Evolutionary conservation across 2,888 invertebrate genomes (phyloP).

Genomic region (Troides oblongomaculatus): DNA sequence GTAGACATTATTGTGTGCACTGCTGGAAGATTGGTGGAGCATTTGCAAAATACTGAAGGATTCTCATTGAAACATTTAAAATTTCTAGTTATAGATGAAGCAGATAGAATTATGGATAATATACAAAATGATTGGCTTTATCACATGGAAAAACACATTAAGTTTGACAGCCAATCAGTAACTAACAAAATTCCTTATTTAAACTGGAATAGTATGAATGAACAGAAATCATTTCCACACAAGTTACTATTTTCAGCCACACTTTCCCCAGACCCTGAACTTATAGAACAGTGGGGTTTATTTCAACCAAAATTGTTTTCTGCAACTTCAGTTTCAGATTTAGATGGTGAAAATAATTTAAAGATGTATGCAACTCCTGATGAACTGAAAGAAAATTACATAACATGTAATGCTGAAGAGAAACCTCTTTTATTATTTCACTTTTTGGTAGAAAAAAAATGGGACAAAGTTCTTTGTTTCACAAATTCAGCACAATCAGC

Average conservation of each 20-base stretch:
- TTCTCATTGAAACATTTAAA: constrained; percentile 85
- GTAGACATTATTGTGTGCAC: constrained; percentile 95
- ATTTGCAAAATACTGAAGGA: constrained; percentile 90
- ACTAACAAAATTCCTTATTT: constrained; percentile 72
- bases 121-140: constrained; percentile 95
- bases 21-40: constrained; percentile 95
- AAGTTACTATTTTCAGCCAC: constrained; percentile 99
- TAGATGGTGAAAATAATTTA: constrained; percentile 56
- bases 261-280: constrained; percentile 97
- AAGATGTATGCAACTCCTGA: constrained; percentile 92
- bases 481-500: constrained; percentile 90
- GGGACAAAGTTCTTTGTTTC: constrained; percentile 93
- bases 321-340: constrained; percentile 74
- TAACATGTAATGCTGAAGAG: constrained; percentile 82
- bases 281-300: constrained; percentile 91
- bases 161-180: constrained; percentile 73
- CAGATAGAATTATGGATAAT: constrained; percentile 95
- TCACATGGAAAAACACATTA: constrained; percentile 86
- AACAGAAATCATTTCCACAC: constrained; percentile 83
- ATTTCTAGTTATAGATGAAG: constrained; percentile 97
- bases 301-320: constrained; percentile 96
- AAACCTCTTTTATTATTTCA: constrained; percentile 91
- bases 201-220: constrained; percentile 69
- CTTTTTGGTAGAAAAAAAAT: constrained; percentile 82
- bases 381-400: constrained; percentile 85